Percentiles rank a stretch among this genome's conserved stretches.
Conservation (phyloP, 2,113 vertebrate genomes). For the Corydoras sp. region DNA sequence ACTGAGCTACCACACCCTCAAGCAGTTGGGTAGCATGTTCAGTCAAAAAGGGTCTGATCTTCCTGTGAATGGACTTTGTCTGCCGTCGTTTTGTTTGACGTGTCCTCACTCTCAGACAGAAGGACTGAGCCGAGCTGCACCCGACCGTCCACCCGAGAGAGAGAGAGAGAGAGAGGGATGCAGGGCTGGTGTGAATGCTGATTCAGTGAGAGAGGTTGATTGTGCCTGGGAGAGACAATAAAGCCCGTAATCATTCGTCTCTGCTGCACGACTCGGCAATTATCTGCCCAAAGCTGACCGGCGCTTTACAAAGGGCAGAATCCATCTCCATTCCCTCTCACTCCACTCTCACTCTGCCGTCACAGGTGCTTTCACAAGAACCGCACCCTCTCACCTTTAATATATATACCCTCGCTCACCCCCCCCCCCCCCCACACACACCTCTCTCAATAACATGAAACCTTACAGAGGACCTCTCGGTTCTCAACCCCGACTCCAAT, state of each 20-base stretch:
- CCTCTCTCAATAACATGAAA: too few species aligned
- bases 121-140: too few species aligned
- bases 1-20: too few species aligned
- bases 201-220: slow-evolving; percentile 70
- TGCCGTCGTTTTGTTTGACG: too few species aligned
- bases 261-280: slow-evolving; percentile 68
- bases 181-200: slow-evolving; percentile 63
- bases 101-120: too few species aligned
- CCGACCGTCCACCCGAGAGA: slow-evolving; percentile 7
- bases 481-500: slow-evolving; percentile 1
- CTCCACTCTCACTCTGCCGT: slow-evolving; percentile 4
- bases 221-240: slow-evolving; percentile 76
- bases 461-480: background rate
- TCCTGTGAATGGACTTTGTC: too few species aligned
- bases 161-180: slow-evolving; percentile 6
- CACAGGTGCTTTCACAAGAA: too few species aligned
- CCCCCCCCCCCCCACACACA: too few species aligned
- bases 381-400: too few species aligned
- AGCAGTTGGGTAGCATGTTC: too few species aligned
- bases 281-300: slow-evolving; percentile 69
- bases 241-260: slow-evolving; percentile 72
- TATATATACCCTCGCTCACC: too few species aligned
- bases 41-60: too few species aligned
- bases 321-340: slow-evolving; percentile 56
- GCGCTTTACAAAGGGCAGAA: slow-evolving; percentile 56